Conservation (phyloP, 2,797 vertebrate species). For the Poliocrania exsul region DNA sequence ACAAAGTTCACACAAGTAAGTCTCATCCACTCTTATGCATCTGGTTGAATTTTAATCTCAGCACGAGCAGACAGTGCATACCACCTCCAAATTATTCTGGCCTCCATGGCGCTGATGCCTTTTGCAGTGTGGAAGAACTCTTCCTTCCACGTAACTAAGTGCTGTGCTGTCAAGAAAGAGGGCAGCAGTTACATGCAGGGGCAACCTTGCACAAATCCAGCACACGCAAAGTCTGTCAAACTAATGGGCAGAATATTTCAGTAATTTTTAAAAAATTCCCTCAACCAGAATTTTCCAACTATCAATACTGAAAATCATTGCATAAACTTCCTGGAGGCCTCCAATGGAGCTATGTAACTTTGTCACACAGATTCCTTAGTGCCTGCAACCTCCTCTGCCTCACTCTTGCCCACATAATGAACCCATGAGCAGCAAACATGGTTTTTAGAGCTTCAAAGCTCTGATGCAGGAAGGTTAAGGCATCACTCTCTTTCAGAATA, state of each 20-base stretch:
- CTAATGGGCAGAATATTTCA: background rate
- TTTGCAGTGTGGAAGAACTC: background rate
- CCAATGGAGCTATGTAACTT: background rate
- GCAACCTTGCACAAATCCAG: background rate
- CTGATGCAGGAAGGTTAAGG: no score
- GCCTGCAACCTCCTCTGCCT: background rate
- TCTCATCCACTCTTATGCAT: background rate
- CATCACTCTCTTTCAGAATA: background rate
- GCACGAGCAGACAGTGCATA: background rate
- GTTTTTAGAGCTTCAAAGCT: background rate
- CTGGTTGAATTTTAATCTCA: background rate
- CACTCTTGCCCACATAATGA: background rate
- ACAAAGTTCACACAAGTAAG: background rate
- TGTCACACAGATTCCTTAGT: background rate
- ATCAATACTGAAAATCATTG: background rate
- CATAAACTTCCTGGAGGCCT: background rate
- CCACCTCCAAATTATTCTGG: background rate
- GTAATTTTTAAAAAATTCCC: background rate
- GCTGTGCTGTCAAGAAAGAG: background rate
- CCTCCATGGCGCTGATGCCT: background rate
- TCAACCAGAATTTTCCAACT: background rate
- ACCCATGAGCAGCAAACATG: background rate
- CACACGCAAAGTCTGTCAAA: background rate
- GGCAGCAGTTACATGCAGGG: background rate
- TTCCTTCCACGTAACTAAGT: rapidly evolving